A percentile compares a stretch with the other conserved stretches of the same genome.
These are phyloP conservation scores for Diarsia dahlii DNA, from an alignment of 2,888 invertebrate genomes.

Conservation along the genomic window DNA sequence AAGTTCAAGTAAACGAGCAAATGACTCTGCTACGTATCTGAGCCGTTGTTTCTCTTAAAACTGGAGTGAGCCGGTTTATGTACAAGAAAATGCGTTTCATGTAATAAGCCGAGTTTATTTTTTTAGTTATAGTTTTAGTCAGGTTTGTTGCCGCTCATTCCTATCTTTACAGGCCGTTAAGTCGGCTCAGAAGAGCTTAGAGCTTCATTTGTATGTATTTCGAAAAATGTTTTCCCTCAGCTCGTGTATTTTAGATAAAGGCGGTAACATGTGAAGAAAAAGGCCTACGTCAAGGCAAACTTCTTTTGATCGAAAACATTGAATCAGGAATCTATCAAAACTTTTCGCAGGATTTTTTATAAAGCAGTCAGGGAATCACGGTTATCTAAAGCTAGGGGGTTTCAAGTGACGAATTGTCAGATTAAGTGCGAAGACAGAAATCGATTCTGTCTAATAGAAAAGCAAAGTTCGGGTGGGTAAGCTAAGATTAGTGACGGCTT, in stretches of 20 bases:
- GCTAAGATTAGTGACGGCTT: conserved; percentile 75
- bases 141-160: conserved; percentile 20
- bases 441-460: conserved; percentile 72
- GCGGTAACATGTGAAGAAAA: conserved; percentile 29
- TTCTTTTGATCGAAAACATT: conserved; percentile 43
- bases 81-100: conserved; percentile 39
- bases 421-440: conserved; percentile 62
- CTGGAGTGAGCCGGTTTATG: conserved; percentile 31
- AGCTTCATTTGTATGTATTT: conserved; percentile 32
- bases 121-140: conserved; percentile 43
- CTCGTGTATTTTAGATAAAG: conserved; percentile 39
- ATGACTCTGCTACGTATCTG: conserved; percentile 57
- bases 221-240: conserved; percentile 15
- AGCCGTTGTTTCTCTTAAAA: conserved; percentile 53
- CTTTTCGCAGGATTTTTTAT: conserved; percentile 40
- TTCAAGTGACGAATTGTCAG: conserved; percentile 59
- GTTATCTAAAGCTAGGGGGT: conserved; percentile 39
- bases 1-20: conserved; percentile 68
- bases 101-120: conserved; percentile 33
- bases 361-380: conserved; percentile 44
- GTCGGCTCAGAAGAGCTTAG: conserved; percentile 29
- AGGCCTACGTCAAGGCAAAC: conserved; percentile 27
- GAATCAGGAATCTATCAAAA: conserved; percentile 54
- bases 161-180: conserved; percentile 55
- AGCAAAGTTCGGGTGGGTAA: conserved; percentile 72